Percentiles rank a stretch among this genome's conserved stretches.
Conservation (phyloP, 2,797 vertebrate genomes). For the Thaleichthys pacificus region DNA sequence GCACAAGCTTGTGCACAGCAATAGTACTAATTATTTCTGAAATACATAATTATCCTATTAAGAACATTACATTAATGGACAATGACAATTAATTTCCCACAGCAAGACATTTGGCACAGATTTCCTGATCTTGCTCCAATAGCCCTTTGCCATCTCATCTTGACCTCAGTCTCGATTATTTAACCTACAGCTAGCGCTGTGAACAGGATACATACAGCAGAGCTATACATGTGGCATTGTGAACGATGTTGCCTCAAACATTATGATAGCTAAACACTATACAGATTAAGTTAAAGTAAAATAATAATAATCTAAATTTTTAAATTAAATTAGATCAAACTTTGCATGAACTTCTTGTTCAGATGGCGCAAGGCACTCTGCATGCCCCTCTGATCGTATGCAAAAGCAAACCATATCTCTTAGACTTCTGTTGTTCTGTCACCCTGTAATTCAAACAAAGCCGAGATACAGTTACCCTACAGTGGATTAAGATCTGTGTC, state of each 20-base stretch:
- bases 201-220: not conserved
- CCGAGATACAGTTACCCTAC: not conserved
- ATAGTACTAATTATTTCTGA: too few relatives aligned
- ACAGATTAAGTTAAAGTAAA: not conserved
- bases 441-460: not conserved
- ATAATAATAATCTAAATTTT: too few relatives aligned
- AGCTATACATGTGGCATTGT: too few relatives aligned
- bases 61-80: too few relatives aligned
- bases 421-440: not conserved
- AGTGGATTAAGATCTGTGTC: not conserved
- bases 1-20: too few relatives aligned
- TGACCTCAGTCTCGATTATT: too few relatives aligned
- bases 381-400: not conserved
- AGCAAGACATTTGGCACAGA: not conserved
- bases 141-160: too few relatives aligned
- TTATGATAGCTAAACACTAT: not conserved
- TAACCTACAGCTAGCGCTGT: too few relatives aligned
- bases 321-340: not conserved
- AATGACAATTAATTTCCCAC: not conserved
- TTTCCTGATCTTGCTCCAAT: not conserved
- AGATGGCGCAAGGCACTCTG: not conserved
- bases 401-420: not conserved
- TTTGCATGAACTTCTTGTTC: not conserved
- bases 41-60: too few relatives aligned
- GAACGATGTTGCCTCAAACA: not conserved